Evolutionary conservation across 2,113 vertebrate genomes (phyloP).

Genomic region (Archilochus colubris): DNA sequence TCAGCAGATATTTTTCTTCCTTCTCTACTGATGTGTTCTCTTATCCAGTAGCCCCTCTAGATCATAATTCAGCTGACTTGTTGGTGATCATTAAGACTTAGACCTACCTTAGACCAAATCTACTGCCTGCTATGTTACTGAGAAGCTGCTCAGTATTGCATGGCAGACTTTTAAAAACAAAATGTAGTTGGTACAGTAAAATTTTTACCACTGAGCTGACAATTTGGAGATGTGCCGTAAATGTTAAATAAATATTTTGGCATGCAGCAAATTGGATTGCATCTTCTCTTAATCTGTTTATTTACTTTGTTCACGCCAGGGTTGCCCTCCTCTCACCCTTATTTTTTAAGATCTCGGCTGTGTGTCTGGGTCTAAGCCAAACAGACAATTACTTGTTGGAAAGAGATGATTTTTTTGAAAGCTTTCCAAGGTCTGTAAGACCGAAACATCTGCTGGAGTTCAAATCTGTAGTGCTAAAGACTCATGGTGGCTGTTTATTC

Average conservation of each 20-base stretch:
- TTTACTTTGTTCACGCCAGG: constrained; percentile 51
- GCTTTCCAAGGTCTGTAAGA: constrained; percentile 44
- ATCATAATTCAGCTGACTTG: background rate
- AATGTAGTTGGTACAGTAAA: background rate
- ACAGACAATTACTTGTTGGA: constrained; percentile 56
- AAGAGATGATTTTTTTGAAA: constrained; percentile 62
- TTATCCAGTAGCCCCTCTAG: background rate
- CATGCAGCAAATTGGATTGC: constrained; percentile 41
- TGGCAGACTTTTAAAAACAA: background rate
- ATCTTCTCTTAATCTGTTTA: constrained; percentile 62
- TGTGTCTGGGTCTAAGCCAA: constrained; percentile 63
- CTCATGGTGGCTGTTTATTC: constrained; percentile 43
- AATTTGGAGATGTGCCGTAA: constrained; percentile 13
- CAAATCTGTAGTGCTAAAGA: constrained; percentile 4
- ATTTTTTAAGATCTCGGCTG: constrained; percentile 55
- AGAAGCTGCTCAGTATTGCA: background rate
- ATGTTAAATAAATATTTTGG: constrained; percentile 60
- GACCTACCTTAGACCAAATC: background rate
- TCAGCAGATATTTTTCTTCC: background rate
- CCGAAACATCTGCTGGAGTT: constrained; percentile 67
- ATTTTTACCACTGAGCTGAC: background rate
- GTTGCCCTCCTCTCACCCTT: constrained; percentile 48
- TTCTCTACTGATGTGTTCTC: background rate
- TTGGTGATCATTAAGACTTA: background rate
- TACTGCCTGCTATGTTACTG: background rate